Evolutionary conservation across 1,140 invertebrate genomes (phyloP), one percentile per base, ranked within the genome.

Genomic region (Hylaeus volcanicus): DNA sequence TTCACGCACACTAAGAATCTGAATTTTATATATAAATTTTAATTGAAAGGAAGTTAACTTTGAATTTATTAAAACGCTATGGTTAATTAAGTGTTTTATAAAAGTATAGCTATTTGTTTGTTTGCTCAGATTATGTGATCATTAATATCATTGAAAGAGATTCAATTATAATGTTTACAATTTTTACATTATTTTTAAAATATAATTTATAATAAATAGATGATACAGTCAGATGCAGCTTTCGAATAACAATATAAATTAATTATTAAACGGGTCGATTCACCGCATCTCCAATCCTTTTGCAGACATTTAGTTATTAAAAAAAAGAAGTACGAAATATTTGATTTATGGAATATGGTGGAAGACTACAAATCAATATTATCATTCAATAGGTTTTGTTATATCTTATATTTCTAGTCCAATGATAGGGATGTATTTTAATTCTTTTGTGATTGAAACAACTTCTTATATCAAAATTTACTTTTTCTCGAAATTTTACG

Each of bases 361-460:
- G 68, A 55, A 75, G 39, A 66, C n/a, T 66, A 68, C 2, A 80
- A 68, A 53, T 79, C 53, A 56, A 26, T 74, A 60, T 66, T 74
- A 74, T 65, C 41, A 43, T 74, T 73, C 37, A 65, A 53, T 74
- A 78, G 75, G 51, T 68, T 74, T 83, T 66, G 45, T 64, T 83
- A 66, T 74, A 45, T 61, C 66, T 56, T 69, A 75, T 61, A 39
- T 83, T 83, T 83, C 82, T 83, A 83, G 82, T 83, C 82, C 51
- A 71, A 48, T 74, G 64, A 83, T 75, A 70, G 45, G 75, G 74
- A 70, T 66, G 41, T 83, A 80, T 75, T 51, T 82, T 77, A 78
- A 43, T 78, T 60, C 60, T 78, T 58, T 70, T 76, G 72, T 76
- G 58, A 66, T 58, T 61, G 45, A 74, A 71, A 80, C 14, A 41